A percentile compares a stretch with the other conserved stretches of the same genome.
Conservation (phyloP, 2,113 vertebrate genomes). For the Chaenogobius annularis region DNA sequence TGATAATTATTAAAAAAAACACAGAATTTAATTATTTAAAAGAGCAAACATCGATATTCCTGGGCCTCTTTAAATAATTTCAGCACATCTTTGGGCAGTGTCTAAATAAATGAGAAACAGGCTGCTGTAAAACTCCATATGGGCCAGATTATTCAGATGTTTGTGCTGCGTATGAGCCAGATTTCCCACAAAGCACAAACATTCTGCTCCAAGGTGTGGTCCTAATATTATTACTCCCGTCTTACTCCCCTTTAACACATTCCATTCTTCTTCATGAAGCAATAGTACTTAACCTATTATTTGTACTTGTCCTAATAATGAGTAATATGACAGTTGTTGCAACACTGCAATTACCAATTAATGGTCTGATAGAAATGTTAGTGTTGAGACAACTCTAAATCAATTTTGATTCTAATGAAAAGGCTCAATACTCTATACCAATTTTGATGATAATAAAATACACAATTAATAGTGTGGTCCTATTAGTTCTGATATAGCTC, state of each 20-base stretch:
- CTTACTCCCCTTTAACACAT: not conserved
- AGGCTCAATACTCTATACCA: no score
- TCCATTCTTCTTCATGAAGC: not conserved
- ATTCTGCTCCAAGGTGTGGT: not conserved
- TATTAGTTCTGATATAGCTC: no score
- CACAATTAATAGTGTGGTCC: no score
- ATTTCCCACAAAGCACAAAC: slow-evolving; percentile 10
- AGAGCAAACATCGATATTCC: slow-evolving; percentile 32
- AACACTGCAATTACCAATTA: no score
- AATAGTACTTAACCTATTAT: no score
- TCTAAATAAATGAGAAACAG: slow-evolving; percentile 28
- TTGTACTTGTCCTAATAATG: no score
- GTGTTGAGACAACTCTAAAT: no score
- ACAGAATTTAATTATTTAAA: slow-evolving; percentile 49
- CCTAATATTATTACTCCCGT: slow-evolving; percentile 3
- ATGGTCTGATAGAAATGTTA: no score
- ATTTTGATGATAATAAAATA: no score
- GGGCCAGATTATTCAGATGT: not conserved
- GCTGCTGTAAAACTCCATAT: slow-evolving; percentile 13
- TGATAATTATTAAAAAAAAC: slow-evolving; percentile 4
- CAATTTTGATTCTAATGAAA: no score
- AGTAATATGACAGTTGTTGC: no score
- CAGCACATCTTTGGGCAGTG: slow-evolving; percentile 35
- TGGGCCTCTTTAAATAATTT: slow-evolving; percentile 34
- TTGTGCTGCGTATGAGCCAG: not conserved